Base-by-base conservation (phyloP, 2,113 vertebrate genomes). In the Ceyx melanurus region DNA sequence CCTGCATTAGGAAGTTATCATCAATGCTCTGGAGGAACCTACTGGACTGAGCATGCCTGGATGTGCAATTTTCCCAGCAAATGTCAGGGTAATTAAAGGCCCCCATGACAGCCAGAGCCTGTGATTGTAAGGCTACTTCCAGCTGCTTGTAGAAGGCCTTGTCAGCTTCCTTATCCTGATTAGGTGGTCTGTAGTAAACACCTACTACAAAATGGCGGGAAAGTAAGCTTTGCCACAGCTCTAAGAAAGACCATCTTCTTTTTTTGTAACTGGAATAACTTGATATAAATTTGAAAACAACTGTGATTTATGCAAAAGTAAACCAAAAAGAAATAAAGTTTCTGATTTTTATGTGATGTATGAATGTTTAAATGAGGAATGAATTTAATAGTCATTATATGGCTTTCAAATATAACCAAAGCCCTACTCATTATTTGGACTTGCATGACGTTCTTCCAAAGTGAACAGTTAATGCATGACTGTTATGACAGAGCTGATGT, bases 401-500 rank as follows among this genome's bases (percentile, higher is more conserved):
- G 6, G n/a, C 56, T 72, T 82, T 23, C 60, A 89, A 82, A 56
- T n/a, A 72, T 8, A 82, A 51, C n/a, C 25, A 57, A 84, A 89
- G 15, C 21, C 11, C 10, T 2, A 67, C 13, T 81, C 22, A 31
- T 35, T 54, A 50, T 48, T 90, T 84, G 15, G 21, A 77, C 11
- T 8, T 60, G 7, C 17, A 17, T 50, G 17, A 81, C 58, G 14
- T 21, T 74, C 19, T n/a, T 74, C 28, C 16, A 46, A 19, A 57
- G 0, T 22, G 21, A 88, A 62, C 17, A 56, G 11, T 29, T 76
- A 73, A 68, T 4, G 9, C 11, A 48, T 1, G 18, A 65, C 19
- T 1, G 3, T 31, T 51, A 53, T 2, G 4, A 56, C 45, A 54
- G 4, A 77, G 54, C 11, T 51, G 28, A 57, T 2, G 2, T 2